These are phyloP conservation scores for Phortica variegata DNA, from an alignment of 1,140 invertebrate genomes.

Conservation along the genomic window DNA sequence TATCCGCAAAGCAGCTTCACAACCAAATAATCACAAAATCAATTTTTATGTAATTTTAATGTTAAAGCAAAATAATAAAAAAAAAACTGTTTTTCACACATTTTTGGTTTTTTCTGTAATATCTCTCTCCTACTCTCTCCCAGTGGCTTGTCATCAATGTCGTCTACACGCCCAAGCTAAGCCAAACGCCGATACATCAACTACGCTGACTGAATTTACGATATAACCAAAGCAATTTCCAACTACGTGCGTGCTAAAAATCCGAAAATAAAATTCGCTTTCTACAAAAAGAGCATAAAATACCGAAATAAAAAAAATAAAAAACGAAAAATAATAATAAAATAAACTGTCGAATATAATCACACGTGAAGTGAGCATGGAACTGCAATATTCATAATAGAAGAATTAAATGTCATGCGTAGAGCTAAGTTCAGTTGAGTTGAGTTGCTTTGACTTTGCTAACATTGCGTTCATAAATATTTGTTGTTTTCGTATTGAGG, in stretches of 20 bases:
- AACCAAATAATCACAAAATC: no score
- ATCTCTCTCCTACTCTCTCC: not conserved
- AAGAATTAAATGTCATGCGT: conserved; percentile 16
- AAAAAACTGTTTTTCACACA: not conserved
- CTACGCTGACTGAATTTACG: conserved; percentile 27
- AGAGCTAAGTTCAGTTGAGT: conserved; percentile 1
- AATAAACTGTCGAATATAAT: conserved; percentile 6
- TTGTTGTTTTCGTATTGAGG: conserved; percentile 18
- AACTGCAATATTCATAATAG: conserved; percentile 44
- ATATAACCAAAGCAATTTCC: conserved; percentile 26
- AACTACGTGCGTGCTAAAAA: conserved; percentile 41
- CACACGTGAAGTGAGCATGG: conserved; percentile 14
- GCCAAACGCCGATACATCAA: no score
- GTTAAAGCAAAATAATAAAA: not conserved
- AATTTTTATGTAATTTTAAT: no score
- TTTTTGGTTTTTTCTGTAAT: not conserved
- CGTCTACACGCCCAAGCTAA: conserved; percentile 16
- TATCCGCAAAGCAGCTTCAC: no score
- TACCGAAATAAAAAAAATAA: conserved; percentile 20
- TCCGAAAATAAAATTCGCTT: conserved; percentile 29
- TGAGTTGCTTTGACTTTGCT: conserved; percentile 1
- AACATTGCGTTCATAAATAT: conserved; percentile 14
- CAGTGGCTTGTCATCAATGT: not conserved
- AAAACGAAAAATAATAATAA: conserved; percentile 14
- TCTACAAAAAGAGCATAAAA: conserved; percentile 12